Conservation (phyloP, 1,140 invertebrate genomes). For the Chymomyza costata region DNA sequence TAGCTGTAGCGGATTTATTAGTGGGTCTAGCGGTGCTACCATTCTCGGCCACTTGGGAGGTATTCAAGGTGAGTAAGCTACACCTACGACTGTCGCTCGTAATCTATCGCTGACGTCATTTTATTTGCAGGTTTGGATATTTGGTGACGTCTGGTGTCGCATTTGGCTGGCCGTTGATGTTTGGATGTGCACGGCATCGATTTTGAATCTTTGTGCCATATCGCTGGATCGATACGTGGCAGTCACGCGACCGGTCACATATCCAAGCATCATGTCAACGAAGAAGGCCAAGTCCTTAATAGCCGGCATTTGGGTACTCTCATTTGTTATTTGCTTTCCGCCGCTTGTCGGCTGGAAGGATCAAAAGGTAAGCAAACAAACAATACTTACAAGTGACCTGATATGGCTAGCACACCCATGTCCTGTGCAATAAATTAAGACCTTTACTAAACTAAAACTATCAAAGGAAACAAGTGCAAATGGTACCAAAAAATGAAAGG, state of each 20-base stretch:
- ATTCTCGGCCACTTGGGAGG: slow-evolving; percentile 91
- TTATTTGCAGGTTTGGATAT: slow-evolving; percentile 89
- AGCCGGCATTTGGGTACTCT: slow-evolving; percentile 93
- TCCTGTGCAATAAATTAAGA: slow-evolving; percentile 41
- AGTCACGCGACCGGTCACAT: slow-evolving; percentile 93
- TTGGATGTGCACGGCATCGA: slow-evolving; percentile 96
- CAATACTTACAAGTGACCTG: slow-evolving; percentile 11
- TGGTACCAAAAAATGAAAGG: no score
- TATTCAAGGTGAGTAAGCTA: slow-evolving; percentile 83
- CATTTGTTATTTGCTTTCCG: slow-evolving; percentile 97
- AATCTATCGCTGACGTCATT: background rate
- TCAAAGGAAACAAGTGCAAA: no score
- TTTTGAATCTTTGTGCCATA: slow-evolving; percentile 93
- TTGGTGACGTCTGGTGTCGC: slow-evolving; percentile 93
- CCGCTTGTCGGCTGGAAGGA: slow-evolving; percentile 96
- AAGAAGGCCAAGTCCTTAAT: slow-evolving; percentile 91
- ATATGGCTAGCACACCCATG: no score
- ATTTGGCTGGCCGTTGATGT: slow-evolving; percentile 96
- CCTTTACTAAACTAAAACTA: no score
- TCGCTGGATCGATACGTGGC: slow-evolving; percentile 96
- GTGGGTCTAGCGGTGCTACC: slow-evolving; percentile 94
- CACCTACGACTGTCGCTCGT: background rate
- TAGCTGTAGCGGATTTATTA: slow-evolving; percentile 93
- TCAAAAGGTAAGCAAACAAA: slow-evolving; percentile 78
- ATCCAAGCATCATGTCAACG: slow-evolving; percentile 94